phyloP scores from a whole-genome alignment of 2,797 vertebrate genomes.

The Oryzias sinensis region DNA sequence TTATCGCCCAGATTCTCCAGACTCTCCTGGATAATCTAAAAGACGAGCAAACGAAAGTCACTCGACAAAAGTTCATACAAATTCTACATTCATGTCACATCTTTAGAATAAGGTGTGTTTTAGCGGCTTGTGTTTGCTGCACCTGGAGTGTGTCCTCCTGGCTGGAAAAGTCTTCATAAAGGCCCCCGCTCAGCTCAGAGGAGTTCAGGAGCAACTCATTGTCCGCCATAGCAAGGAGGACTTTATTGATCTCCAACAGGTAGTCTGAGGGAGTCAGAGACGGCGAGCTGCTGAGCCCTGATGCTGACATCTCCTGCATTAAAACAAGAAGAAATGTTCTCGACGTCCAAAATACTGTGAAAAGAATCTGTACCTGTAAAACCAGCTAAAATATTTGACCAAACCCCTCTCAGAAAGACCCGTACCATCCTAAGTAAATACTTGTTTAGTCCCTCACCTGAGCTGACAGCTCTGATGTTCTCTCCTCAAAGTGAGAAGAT shows the following conservation, averaged over 20 bases:
- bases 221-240: constrained; percentile 87
- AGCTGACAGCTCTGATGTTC: constrained; percentile 40
- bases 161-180: constrained; percentile 88
- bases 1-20: constrained; percentile 88
- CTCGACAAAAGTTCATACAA: not conserved
- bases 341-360: not conserved
- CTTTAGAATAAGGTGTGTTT: not conserved
- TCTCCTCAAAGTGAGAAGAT: constrained; percentile 68
- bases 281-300: constrained; percentile 21
- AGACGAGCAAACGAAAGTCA: too few species aligned
- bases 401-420: too few species aligned
- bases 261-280: constrained; percentile 82
- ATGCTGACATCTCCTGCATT: constrained; percentile 50
- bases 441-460: constrained; percentile 44
- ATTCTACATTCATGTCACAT: not conserved
- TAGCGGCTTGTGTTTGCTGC: constrained; percentile 1
- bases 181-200: constrained; percentile 83
- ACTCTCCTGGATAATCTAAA: constrained; percentile 86
- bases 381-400: not conserved
- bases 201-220: constrained; percentile 88
- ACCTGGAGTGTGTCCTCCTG: constrained; percentile 93
- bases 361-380: not conserved
- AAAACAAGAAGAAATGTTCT: not conserved
- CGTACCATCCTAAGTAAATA: too few species aligned
- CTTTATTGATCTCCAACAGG: constrained; percentile 90